Evolutionary conservation across 2,113 vertebrate genomes (phyloP), one percentile per base, ranked within the genome.

Genomic region (Psittacula cyanocephala): DNA sequence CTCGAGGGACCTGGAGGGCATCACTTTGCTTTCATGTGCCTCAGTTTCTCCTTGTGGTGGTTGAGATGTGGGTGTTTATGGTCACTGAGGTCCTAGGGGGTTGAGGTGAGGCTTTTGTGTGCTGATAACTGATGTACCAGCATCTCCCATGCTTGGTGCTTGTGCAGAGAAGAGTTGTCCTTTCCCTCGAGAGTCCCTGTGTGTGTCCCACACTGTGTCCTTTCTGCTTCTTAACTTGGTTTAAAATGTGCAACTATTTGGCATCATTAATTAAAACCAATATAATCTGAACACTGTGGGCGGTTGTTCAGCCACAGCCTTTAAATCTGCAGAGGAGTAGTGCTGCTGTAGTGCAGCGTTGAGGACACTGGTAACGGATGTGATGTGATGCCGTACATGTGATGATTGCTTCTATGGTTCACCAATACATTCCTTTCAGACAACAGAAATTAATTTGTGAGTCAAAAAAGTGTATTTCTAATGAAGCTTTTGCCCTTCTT

Each of bases 331-430:
- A 13, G 6, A n/a, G 19, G 53, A 9, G 28, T 44, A 46, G 52
- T 3, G 12, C 67, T 9, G 2, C 64, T 24, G 7, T 5, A 39
- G 33, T 4, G 2, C 76, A 35, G 55, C 1, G 1, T 7, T 19
- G 41, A 28, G 60, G 60, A 7, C 27, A 4, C 64, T 1, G 14
- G 74, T 27, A 15, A 20, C 46, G 1, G 1, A 10, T 3, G 19
- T 17, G 3, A 13, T 15, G 63, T 2, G 0, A 17, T 6, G 7
- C 41, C 1, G 0, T 28, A 29, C 3, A 1, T 3, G 47, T 10
- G 65, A 3, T 5, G 46, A 14, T 9, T 2, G 0, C 37, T 50
- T 5, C 39, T 31, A 2, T 8, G 13, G 7, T 46, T 82, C 14
- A 31, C 49, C 14, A 29, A 23, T 7, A 9, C 50, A 62, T n/a